Evolutionary conservation across 2,113 vertebrate species (phyloP).

Genomic region (Petromus typicus): DNA sequence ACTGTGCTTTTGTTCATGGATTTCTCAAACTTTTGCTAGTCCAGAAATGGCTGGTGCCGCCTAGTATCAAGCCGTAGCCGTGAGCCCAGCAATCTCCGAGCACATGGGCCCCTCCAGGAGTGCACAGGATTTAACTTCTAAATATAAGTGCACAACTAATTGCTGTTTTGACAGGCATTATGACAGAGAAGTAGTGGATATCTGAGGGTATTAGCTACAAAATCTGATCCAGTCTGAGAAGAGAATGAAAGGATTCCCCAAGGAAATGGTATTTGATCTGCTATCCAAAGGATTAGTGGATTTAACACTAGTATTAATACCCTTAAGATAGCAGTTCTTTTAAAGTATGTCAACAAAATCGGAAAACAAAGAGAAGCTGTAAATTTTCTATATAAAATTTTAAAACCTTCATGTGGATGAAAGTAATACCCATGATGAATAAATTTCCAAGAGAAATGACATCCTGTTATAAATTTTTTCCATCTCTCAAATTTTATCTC

Average conservation of each 20-base stretch:
- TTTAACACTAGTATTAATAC: slow-evolving; percentile 31
- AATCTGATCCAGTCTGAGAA: slow-evolving; percentile 17
- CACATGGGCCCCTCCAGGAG: background rate
- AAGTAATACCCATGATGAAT: background rate
- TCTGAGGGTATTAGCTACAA: background rate
- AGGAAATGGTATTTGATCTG: slow-evolving; percentile 58
- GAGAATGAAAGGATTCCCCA: slow-evolving; percentile 17
- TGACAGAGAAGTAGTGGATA: background rate
- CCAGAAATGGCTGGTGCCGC: too few species aligned
- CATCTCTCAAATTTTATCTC: background rate
- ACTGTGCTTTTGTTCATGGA: background rate
- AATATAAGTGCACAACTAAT: background rate
- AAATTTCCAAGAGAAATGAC: slow-evolving; percentile 16
- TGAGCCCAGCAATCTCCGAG: background rate
- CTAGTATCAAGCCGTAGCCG: background rate
- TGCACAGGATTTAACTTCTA: background rate
- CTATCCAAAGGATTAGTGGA: slow-evolving; percentile 37
- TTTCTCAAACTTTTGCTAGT: background rate
- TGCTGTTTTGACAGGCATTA: background rate
- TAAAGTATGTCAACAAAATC: slow-evolving; percentile 24
- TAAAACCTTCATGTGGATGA: background rate
- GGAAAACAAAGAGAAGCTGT: background rate
- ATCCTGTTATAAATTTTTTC: background rate
- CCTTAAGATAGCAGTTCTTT: background rate
- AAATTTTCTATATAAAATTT: slow-evolving; percentile 34